Conservation (phyloP, 2,797 vertebrate genomes). For the Sebastes glaucus region DNA sequence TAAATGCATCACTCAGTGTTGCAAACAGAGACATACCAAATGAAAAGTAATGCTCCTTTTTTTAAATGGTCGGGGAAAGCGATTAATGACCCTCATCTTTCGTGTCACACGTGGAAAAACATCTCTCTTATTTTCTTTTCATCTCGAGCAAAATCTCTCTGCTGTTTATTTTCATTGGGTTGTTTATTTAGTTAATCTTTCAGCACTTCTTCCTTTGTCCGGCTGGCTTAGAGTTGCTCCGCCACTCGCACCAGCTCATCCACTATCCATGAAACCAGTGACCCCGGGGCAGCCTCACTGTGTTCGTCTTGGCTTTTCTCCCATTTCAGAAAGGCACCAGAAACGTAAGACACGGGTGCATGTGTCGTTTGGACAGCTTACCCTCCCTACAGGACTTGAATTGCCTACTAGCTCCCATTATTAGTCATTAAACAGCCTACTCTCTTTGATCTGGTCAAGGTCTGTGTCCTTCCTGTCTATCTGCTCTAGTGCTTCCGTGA, state of each 20-base stretch:
- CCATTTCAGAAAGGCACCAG: constrained; percentile 51
- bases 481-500: constrained; percentile 30
- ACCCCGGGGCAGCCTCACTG: constrained; percentile 29
- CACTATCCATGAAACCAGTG: constrained; percentile 27
- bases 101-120: constrained; percentile 10
- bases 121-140: constrained; percentile 1
- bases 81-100: constrained; percentile 1
- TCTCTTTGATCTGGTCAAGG: constrained; percentile 75
- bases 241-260: constrained; percentile 18
- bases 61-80: not conserved
- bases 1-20: not conserved
- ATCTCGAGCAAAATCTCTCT: constrained; percentile 11
- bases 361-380: constrained; percentile 56
- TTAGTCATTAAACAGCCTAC: constrained; percentile 52
- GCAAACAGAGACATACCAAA: constrained; percentile 1
- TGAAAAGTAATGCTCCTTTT: not conserved
- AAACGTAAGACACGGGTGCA: constrained; percentile 37
- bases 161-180: constrained; percentile 37
- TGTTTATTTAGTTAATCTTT: constrained; percentile 51
- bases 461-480: constrained; percentile 40
- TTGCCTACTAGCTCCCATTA: constrained; percentile 30
- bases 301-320: constrained; percentile 41
- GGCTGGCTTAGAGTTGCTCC: constrained; percentile 15
- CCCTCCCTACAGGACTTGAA: constrained; percentile 54
- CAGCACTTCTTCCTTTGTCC: constrained; percentile 21